Percentiles rank a stretch among this genome's conserved stretches.
Conservation (phyloP, 2,113 vertebrate species). For the Pluvianellus socialis region DNA sequence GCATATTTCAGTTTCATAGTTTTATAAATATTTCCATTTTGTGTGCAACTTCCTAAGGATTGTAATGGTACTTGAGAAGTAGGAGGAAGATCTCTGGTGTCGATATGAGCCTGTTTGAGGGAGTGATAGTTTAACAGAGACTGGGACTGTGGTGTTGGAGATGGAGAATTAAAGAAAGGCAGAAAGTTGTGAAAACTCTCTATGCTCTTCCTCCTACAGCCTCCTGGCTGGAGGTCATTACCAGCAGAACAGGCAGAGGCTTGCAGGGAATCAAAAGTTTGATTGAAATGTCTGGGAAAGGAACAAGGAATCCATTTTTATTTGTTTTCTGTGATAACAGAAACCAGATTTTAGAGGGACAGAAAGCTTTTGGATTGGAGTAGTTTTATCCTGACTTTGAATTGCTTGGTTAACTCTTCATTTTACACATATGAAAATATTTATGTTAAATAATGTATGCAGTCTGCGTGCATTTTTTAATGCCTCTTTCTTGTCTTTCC, state of each 20-base stretch:
- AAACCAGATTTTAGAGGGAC: neutral
- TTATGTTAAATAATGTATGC: neutral
- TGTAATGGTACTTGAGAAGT: neutral
- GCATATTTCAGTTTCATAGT: neutral
- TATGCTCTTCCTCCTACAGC: neutral
- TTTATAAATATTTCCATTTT: slow-evolving; percentile 4
- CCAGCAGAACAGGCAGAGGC: neutral
- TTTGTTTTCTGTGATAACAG: slow-evolving; percentile 16
- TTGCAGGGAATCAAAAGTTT: neutral
- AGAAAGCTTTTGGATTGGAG: neutral
- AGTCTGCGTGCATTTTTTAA: neutral
- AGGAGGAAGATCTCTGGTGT: neutral
- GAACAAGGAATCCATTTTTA: neutral
- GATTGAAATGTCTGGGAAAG: neutral
- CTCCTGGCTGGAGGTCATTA: neutral
- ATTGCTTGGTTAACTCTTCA: neutral
- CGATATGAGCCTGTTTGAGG: neutral
- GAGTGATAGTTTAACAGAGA: neutral
- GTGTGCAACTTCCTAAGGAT: neutral
- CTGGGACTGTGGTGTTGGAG: neutral
- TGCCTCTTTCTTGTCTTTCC: neutral
- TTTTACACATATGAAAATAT: neutral
- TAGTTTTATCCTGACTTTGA: neutral
- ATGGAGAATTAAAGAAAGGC: neutral
- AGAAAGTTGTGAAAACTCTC: neutral